Base-by-base conservation (phyloP, 2,797 vertebrate genomes). In the Lepus townsendii region DNA sequence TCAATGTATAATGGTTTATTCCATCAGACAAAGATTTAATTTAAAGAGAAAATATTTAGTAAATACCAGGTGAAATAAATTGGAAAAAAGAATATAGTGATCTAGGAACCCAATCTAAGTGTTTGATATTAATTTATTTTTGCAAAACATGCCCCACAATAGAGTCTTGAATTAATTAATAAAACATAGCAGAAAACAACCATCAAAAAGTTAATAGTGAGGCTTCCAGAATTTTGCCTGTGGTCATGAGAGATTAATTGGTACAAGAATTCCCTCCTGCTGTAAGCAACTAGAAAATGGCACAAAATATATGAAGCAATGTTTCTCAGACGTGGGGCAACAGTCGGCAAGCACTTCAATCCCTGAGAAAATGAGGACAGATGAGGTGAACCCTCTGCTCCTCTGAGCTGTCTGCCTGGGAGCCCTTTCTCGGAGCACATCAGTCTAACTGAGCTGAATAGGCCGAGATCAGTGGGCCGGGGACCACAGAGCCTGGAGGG, bases 41-140 rank as follows among this genome's bases (percentile, higher is more conserved):
- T 87, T 96, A 76, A 4, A 84, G 26, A 92, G 54, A 87, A 93
- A 95, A 82, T 22, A 72, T 38, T 86, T 72, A 95, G 42, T 76
- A 91, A 96, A 91, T 16, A 69, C 17, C 50, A 93, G 62, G 68
- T 94, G 62, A 94, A 82, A 93, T 80, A 63, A 92, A 52, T 96
- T 4, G 54, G 35, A 63, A 83, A 82, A 89, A 84, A 78, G 12
- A 73, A 76, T 32, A 87, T 11, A 87, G 22, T 38, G 12, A 32
- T 73, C 20, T 47, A 86, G 72, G 35, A 86, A 88, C n/a, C 38
- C 35, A 91, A 75, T 83, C 84, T 86, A 91, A 71, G 90, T 75
- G 52, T 72, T 7, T 54, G 92, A 71, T 69, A 66, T 90, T 87
- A 92, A 80, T 84, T 73, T 91, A 92, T 88, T 92, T 75, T 65